Evolutionary conservation across 37 sponge, comb jelly and placozoan genomes (phyloP), one percentile per base, ranked within the genome.

Genomic region (Tethya wilhelma): DNA sequence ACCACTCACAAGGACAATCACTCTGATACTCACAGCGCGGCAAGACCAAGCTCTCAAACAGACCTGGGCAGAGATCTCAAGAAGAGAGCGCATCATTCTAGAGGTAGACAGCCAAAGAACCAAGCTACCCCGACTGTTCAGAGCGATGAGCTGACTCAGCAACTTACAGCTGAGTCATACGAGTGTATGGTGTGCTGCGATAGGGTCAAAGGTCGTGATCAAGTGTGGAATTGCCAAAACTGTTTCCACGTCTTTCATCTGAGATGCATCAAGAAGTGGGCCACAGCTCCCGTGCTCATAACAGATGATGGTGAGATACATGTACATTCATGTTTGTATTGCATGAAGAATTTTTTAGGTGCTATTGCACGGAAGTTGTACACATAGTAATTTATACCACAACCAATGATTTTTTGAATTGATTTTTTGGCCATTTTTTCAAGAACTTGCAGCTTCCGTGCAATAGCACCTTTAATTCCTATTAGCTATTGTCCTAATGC

Each of bases 171-270:
- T 19, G 85, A 57, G 14, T 67, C 64, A 9, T 92, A 92, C 59
- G 87, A 87, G 66, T 92, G 93, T 53, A 84, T 87, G 88, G 85
- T 93, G 33, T 93, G 94, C 63, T 93, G 89, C 75, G 87, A 86
- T 19, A 14, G 74, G 14, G 90, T 95, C 14, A 32, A 71, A 38
- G 57, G 23, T 25, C 67, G 67, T 1, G 79, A 91, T 20, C 41
- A 69, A 17, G 82, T 95, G 31, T 95, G 96, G 96, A 82, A 77
- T 49, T 95, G 96, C 55, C 32, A 17, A 33, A 69, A 42, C 30
- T 95, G 96, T 56, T 92, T 69, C 59, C 86, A 89, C 64, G 57
- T 95, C 44, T 95, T 92, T 67, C 96, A 95, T 68, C 74, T 95
- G 38, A 60, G 39, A 53, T 95, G 96, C 49, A 84, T 95, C 45